A percentile compares a stretch with the other conserved stretches of the same genome.
phyloP scores from a whole-genome alignment of 2,888 invertebrate species.

The Pachliopta kotzebuea region DNA sequence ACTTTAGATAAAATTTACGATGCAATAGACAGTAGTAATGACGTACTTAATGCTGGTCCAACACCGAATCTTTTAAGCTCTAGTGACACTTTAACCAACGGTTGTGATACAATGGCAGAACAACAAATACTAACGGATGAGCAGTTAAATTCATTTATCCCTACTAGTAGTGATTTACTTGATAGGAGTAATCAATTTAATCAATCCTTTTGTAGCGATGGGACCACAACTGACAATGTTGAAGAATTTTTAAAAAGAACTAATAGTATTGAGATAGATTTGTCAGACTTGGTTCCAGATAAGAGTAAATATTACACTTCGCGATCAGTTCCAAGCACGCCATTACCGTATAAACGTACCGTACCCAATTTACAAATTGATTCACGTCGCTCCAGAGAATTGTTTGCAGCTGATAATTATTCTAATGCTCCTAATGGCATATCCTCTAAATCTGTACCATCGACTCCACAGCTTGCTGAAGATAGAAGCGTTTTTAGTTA shows the following conservation, averaged over 20 bases:
- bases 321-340: slow-evolving; percentile 86
- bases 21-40: slow-evolving; percentile 79
- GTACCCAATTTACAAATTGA: slow-evolving; percentile 63
- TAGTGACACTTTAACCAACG: slow-evolving; percentile 57
- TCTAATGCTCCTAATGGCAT: slow-evolving; percentile 69
- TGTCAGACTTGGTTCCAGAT: slow-evolving; percentile 60
- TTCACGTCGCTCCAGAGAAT: slow-evolving; percentile 60
- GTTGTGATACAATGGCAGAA: slow-evolving; percentile 63
- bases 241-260: slow-evolving; percentile 71
- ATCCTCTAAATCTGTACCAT: slow-evolving; percentile 87
- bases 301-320: slow-evolving; percentile 78
- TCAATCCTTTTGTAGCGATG: slow-evolving; percentile 55
- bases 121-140: slow-evolving; percentile 64
- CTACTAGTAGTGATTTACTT: slow-evolving; percentile 58
- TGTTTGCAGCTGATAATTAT: slow-evolving; percentile 57
- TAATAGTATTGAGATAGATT: slow-evolving; percentile 70
- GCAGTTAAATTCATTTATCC: slow-evolving; percentile 65
- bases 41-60: slow-evolving; percentile 59
- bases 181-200: slow-evolving; percentile 57
- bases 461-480: slow-evolving; percentile 83
- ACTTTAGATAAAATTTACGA: slow-evolving; percentile 84
- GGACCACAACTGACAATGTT: slow-evolving; percentile 54
- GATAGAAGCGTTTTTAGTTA: slow-evolving; percentile 80
- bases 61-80: slow-evolving; percentile 55
- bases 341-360: slow-evolving; percentile 77